Conservation (phyloP, 2,888 invertebrate genomes). For the Acanthoscelides obtectus region DNA sequence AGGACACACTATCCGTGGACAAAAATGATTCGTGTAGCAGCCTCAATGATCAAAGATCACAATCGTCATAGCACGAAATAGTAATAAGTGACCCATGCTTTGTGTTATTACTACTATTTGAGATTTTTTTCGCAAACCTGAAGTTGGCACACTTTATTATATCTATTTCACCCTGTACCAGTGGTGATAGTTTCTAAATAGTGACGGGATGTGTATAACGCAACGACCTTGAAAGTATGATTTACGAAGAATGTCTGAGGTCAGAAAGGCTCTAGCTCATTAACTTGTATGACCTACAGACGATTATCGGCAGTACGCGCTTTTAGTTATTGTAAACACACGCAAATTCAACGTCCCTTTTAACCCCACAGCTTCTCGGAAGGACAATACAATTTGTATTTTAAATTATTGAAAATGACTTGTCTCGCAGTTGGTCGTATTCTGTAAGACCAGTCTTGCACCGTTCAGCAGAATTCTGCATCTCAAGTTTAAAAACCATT, state of each 20-base stretch:
- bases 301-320: conserved; percentile 1
- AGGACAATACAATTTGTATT: background rate
- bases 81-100: no score
- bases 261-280: conserved; percentile 15
- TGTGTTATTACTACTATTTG: no score
- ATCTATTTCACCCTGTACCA: background rate
- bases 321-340: background rate
- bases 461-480: no score
- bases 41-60: no score
- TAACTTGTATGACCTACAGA: conserved; percentile 21
- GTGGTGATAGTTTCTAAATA: background rate
- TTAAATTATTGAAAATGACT: background rate
- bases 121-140: no score
- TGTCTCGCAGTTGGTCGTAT: background rate
- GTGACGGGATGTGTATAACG: conserved; percentile 1
- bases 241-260: conserved; percentile 14
- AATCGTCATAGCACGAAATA: no score
- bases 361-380: background rate
- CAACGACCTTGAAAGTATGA: conserved; percentile 14
- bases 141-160: no score
- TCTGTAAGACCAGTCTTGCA: background rate
- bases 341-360: background rate
- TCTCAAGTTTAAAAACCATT: no score
- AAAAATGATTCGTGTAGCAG: no score
- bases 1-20: no score